A percentile compares a stretch with the other conserved stretches of the same genome.
These are phyloP conservation scores for Oppia nitens DNA, from an alignment of 1,140 invertebrate species.

Conservation along the genomic window DNA sequence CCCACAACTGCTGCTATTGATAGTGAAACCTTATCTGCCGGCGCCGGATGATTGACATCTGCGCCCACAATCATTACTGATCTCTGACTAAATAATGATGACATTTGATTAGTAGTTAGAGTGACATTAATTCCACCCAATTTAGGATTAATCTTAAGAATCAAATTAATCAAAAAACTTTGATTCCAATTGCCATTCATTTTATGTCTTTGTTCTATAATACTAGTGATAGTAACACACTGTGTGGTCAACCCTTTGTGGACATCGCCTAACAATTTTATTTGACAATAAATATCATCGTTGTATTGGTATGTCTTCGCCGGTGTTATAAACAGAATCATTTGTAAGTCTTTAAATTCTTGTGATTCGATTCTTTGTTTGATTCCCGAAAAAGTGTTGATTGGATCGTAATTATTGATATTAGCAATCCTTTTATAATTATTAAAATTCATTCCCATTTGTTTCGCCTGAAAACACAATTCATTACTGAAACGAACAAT, in stretches of 20 bases:
- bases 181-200: slow-evolving; percentile 27
- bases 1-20: slow-evolving; percentile 12
- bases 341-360: background rate
- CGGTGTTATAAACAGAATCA: background rate
- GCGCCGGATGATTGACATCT: slow-evolving; percentile 16
- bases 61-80: slow-evolving; percentile 14
- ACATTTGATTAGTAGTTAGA: slow-evolving; percentile 28
- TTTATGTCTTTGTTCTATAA: slow-evolving; percentile 17
- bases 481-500: background rate
- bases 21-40: background rate
- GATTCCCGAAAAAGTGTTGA: background rate
- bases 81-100: slow-evolving; percentile 15
- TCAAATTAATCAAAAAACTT: slow-evolving; percentile 46
- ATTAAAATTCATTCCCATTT: background rate
- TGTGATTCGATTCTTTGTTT: background rate
- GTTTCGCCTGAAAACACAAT: background rate
- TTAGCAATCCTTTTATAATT: background rate
- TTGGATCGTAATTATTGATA: background rate
- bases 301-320: background rate
- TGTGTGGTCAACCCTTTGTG: slow-evolving; percentile 57
- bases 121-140: slow-evolving; percentile 63
- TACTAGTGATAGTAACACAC: slow-evolving; percentile 48
- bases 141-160: slow-evolving; percentile 70
- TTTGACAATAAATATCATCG: slow-evolving; percentile 24
- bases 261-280: slow-evolving; percentile 59